phyloP scores from a whole-genome alignment of 2,888 invertebrate genomes.

The Colostygia pectinataria region DNA sequence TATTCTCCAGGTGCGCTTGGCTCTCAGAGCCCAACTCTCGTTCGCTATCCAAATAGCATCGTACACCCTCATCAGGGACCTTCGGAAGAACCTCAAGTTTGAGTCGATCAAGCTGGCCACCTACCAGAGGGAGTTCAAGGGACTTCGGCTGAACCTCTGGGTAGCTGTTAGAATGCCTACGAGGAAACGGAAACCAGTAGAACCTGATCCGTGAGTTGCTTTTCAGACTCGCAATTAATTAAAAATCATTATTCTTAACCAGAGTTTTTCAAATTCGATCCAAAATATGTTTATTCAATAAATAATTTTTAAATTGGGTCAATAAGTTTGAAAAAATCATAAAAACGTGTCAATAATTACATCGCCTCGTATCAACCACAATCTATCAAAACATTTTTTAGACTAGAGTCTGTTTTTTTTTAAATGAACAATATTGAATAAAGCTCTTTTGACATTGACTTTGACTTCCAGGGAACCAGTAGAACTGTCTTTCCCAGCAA shows the following conservation, averaged over 20 bases:
- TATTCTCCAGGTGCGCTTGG: slow-evolving; percentile 67
- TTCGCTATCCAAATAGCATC: slow-evolving; percentile 69
- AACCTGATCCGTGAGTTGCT: slow-evolving; percentile 63
- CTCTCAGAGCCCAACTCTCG: slow-evolving; percentile 60
- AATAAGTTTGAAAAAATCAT: too few relatives aligned
- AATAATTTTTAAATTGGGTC: too few relatives aligned
- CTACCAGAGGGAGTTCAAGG: slow-evolving; percentile 64
- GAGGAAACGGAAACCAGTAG: slow-evolving; percentile 57
- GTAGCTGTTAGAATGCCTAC: slow-evolving; percentile 71
- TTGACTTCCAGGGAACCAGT: slow-evolving; percentile 70
- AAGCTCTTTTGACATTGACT: too few relatives aligned
- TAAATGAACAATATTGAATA: too few relatives aligned
- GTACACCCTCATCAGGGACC: slow-evolving; percentile 64
- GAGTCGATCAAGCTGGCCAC: slow-evolving; percentile 62
- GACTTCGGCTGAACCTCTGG: slow-evolving; percentile 64
- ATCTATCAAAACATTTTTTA: too few relatives aligned
- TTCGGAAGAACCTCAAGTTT: slow-evolving; percentile 57
- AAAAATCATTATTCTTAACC: too few relatives aligned
- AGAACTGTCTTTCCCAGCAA: slow-evolving; percentile 78
- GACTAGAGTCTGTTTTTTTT: too few relatives aligned
- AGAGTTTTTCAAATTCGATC: too few relatives aligned
- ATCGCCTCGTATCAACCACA: too few relatives aligned
- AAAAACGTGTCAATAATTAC: too few relatives aligned
- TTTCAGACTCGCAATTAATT: too few relatives aligned
- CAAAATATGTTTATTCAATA: too few relatives aligned